These are phyloP conservation scores for Volucella bombylans DNA, from an alignment of 2,888 invertebrate species.

Conservation along the genomic window DNA sequence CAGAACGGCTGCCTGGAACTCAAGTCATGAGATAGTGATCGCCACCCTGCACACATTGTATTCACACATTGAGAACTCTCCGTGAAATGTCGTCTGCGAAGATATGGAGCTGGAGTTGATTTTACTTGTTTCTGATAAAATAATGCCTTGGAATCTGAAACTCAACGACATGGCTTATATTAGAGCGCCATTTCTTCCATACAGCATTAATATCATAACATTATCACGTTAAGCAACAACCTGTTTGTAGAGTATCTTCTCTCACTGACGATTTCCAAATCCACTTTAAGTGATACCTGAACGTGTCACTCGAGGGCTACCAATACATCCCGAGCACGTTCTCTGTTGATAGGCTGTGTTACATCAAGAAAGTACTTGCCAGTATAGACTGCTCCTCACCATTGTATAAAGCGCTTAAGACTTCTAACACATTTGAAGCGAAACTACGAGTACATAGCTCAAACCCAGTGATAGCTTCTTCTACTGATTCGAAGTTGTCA, in stretches of 20 bases:
- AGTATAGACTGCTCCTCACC: background rate
- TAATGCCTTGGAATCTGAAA: too few species aligned
- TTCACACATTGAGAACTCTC: too few species aligned
- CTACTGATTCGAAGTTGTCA: conserved; percentile 17
- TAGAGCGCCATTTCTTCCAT: background rate
- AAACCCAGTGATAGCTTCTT: conserved; percentile 35
- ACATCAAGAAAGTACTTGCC: background rate
- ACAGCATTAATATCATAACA: background rate
- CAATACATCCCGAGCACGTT: background rate
- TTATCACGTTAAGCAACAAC: background rate
- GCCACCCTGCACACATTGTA: too few species aligned
- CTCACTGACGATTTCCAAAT: too few species aligned
- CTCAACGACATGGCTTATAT: too few species aligned
- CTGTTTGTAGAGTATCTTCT: too few species aligned
- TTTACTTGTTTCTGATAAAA: too few species aligned
- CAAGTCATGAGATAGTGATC: conserved; percentile 27
- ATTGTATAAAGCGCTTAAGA: background rate
- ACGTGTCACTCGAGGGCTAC: background rate
- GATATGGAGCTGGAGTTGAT: conserved; percentile 16
- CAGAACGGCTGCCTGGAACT: conserved; percentile 55
- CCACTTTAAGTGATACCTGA: background rate
- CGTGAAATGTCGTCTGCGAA: conserved; percentile 34
- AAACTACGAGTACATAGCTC: conserved; percentile 50
- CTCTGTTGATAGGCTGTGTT: background rate
- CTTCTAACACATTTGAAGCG: conserved; percentile 25